Evolutionary conservation across 2,888 invertebrate genomes (phyloP), one percentile per base, ranked within the genome.

Genomic region (Scaptomyza reducta): DNA sequence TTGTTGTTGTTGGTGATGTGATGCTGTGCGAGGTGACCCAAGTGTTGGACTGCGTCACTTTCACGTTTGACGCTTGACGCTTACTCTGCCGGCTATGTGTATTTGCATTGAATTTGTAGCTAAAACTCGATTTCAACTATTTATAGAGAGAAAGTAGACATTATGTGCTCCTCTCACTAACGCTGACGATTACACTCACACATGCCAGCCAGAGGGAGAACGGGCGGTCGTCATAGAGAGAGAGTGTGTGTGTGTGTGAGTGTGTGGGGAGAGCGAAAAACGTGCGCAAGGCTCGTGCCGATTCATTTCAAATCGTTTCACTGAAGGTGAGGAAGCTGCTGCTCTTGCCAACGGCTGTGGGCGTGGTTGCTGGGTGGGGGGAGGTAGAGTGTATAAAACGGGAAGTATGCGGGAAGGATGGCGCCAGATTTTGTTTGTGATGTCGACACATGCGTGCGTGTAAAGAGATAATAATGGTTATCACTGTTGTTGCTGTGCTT

Each of bases 101-200:
- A 22, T 50, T 79, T 74, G 61, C 79, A 71, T 77, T 71, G 56
- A 56, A 74, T 78, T 70, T 74, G 69, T 74, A 47, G 55, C 69
- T 77, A 60, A n/a, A 79, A 87, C 69, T 76, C 68, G 73, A 82
- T 87, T 87, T 82, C 53, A 76, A 87, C 83, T 73, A 81, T 79
- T 74, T 87, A 70, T 82, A 77, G 77, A 87, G 82, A 87, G 82
- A 82, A 82, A 87, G 82, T 86, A 57, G 68, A 79, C 49, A 53
- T 47, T 16, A 10, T 49, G 18, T 49, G 47, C 22, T 38, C 49
- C 67, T 59, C 67, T 57, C 49, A n/a, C 54, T 60, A 10, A 31
- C 70, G 45, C 38, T 33, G 41, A 42, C 50, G 40, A 50, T 50
- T 11, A 31, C 16, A 13, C 31, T 13, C n/a, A 33, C 46, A 40